A percentile compares a stretch with the other conserved stretches of the same genome.
These are phyloP conservation scores for Corvus hawaiiensis DNA, from an alignment of 2,113 vertebrate genomes.

Conservation along the genomic window DNA sequence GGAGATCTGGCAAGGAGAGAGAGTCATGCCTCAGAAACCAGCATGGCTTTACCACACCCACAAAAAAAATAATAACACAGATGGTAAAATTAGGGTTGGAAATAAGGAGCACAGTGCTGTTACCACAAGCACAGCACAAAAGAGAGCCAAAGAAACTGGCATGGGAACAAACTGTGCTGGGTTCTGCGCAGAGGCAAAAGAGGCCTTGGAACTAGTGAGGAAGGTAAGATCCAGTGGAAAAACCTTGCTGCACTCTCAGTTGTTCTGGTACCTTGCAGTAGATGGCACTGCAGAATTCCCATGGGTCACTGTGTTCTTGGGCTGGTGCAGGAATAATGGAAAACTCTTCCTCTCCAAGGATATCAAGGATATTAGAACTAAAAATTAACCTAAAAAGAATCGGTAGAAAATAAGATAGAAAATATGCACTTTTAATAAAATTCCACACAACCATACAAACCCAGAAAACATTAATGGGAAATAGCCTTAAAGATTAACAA, in stretches of 20 bases:
- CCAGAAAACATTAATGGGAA: neutral
- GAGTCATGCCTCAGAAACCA: neutral
- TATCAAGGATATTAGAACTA: neutral
- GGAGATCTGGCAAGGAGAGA: neutral
- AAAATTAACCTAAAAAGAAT: neutral
- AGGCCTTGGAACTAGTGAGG: neutral
- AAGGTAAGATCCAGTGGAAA: neutral
- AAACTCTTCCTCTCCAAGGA: neutral
- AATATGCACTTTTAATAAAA: neutral
- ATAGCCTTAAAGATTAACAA: neutral
- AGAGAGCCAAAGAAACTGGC: neutral
- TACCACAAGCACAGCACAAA: neutral
- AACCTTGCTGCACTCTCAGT: neutral
- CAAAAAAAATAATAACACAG: neutral
- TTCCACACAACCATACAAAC: neutral
- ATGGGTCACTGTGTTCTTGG: neutral
- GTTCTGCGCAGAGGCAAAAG: neutral
- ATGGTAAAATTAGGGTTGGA: neutral
- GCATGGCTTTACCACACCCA: neutral
- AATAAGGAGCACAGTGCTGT: neutral
- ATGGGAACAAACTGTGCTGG: neutral
- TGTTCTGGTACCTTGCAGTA: neutral
- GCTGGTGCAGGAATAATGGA: neutral
- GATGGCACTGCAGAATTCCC: slow-evolving; percentile 8
- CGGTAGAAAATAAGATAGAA: neutral